phyloP scores from a whole-genome alignment of 2,888 invertebrate species.

The Clunio marinus region DNA sequence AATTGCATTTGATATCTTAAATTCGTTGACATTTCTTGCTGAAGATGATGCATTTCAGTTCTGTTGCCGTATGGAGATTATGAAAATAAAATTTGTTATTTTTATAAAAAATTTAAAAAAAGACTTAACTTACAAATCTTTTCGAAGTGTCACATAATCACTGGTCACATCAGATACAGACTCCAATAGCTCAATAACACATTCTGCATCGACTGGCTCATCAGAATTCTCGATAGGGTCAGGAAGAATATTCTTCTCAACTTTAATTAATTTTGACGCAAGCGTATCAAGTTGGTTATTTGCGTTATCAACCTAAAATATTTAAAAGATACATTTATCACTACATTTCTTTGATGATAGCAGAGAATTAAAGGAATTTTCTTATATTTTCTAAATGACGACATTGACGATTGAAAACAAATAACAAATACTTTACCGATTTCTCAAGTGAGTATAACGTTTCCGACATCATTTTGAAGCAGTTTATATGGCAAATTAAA shows the following conservation, averaged over 20 bases:
- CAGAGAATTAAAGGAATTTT: neutral
- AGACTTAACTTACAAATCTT: too few species aligned
- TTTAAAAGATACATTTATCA: too few species aligned
- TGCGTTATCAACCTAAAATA: conserved; percentile 66
- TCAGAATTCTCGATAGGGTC: conserved; percentile 44
- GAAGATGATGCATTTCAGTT: conserved; percentile 74
- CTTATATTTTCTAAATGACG: too few species aligned
- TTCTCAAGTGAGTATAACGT: conserved; percentile 29
- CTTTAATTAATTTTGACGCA: conserved; percentile 68
- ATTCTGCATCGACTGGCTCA: conserved; percentile 55
- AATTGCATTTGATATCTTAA: conserved; percentile 63
- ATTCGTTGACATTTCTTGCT: conserved; percentile 71
- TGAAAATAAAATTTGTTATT: too few species aligned
- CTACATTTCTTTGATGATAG: too few species aligned
- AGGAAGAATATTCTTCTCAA: conserved; percentile 55
- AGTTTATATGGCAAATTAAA: neutral
- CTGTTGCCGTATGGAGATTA: too few species aligned
- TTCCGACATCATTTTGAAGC: conserved; percentile 31
- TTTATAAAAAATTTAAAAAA: too few species aligned
- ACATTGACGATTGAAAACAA: neutral
- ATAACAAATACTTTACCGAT: neutral
- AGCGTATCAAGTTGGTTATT: conserved; percentile 69
- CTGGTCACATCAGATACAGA: conserved; percentile 74
- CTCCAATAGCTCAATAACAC: conserved; percentile 67
- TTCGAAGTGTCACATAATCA: conserved; percentile 73